Base-by-base conservation (phyloP, 1,140 invertebrate genomes). In the Cotesia chilonis region DNA sequence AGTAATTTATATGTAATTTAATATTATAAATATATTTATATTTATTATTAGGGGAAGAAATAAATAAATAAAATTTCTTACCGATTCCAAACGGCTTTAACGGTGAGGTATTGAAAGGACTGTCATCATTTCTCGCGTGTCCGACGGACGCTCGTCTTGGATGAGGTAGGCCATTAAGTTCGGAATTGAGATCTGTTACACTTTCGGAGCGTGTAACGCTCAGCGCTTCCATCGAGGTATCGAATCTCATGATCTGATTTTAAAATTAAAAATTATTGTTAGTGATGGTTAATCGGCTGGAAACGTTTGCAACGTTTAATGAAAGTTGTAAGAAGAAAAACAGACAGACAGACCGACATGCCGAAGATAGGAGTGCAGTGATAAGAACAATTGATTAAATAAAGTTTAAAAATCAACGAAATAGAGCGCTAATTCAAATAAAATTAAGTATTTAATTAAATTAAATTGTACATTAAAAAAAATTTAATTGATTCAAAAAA, bases 21-120 rank as follows among this genome's bases (percentile, higher is more conserved):
- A 54, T 60, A 60, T 52, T 4, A 17, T 70, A 38, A 70, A 28
- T 52, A 64, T 60, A 61, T 54, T 2, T 41, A 3, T 37, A 37
- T 59, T n/a, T 61, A 41, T 59, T 41, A 10, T 10, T 52, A 2
- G 2, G 51, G 9, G 17, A 67, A 17, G 17, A 59, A 67, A 71
- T 64, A 28, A 55, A 59, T 47, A 4, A 6, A 47, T 52, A 52
- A 52, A 67, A 54, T 73, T 6, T 87, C 92, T 89, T 90, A 94
- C 93, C 93, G 72, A 94, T 90, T 84, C 92, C 93, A 82, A 94
- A 94, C 36, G 92, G 90, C 87, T 94, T 95, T 9, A 90, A 84
- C 10, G 91, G 89, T 63, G 89, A 6, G 6, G 41, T 87, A 64
- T 87, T 74, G 6, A 88, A 78, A 71, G 84, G 81, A 77, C 82